Percentiles rank a stretch among this genome's conserved stretches.
These are phyloP conservation scores for Stegastes partitus DNA, from an alignment of 2,113 vertebrate species.

Conservation along the genomic window DNA sequence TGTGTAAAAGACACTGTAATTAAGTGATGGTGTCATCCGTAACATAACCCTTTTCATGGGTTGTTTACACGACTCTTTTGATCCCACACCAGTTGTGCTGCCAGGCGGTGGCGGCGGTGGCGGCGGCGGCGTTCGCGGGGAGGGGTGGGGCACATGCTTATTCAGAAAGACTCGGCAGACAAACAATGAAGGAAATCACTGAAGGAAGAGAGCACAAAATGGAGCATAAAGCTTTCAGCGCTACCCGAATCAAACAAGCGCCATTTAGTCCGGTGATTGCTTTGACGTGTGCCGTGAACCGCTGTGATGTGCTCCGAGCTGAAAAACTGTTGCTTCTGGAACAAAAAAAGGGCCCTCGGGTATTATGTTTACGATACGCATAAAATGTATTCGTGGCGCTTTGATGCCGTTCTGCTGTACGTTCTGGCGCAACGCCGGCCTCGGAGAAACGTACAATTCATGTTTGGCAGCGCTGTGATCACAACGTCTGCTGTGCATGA, in stretches of 20 bases:
- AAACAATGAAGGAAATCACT: conserved; percentile 58
- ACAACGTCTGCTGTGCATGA: not conserved
- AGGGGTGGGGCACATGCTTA: conserved; percentile 53
- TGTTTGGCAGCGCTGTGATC: not conserved
- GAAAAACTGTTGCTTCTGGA: not conserved
- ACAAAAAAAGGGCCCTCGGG: conserved; percentile 14
- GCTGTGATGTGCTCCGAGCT: conserved; percentile 8
- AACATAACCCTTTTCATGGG: conserved; percentile 63
- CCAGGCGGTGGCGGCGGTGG: conserved; percentile 22
- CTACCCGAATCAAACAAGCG: conserved; percentile 13
- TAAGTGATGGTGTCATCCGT: conserved; percentile 70
- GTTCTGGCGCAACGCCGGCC: not conserved
- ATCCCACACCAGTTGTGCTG: conserved; percentile 54
- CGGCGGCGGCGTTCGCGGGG: conserved; percentile 1
- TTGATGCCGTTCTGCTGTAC: not conserved
- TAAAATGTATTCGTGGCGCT: conserved; percentile 31
- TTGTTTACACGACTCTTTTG: conserved; percentile 72
- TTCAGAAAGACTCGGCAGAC: conserved; percentile 49
- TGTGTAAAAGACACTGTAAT: conserved; percentile 61
- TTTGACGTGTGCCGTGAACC: not conserved
- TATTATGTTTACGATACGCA: conserved; percentile 33
- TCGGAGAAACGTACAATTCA: not conserved
- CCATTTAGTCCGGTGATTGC: not conserved
- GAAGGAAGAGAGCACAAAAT: conserved; percentile 32
- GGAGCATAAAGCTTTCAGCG: conserved; percentile 23